A percentile compares a stretch with the other conserved stretches of the same genome.
These are phyloP conservation scores for Gymnoscopelus microlampas DNA, from an alignment of 2,797 vertebrate species.

Conservation along the genomic window DNA sequence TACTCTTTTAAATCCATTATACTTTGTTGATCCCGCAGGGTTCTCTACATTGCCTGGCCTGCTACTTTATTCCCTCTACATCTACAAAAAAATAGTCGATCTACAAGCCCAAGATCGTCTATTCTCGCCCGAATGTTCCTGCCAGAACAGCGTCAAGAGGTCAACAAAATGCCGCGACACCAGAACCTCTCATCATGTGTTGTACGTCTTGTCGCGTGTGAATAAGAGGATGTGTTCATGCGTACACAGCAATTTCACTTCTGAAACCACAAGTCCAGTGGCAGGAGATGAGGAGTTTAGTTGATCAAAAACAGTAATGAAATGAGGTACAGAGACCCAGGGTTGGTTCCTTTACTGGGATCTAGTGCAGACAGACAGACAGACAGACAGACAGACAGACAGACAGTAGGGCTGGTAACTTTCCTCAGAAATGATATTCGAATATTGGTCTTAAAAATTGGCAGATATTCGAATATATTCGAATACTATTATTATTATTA, in stretches of 20 bases:
- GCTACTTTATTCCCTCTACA: no score
- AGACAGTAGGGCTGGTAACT: no score
- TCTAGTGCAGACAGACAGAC: background rate
- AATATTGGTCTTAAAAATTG: no score
- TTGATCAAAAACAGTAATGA: background rate
- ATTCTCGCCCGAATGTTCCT: no score
- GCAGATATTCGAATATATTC: no score
- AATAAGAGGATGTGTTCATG: slow-evolving; percentile 43
- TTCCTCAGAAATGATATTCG: no score
- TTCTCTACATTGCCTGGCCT: no score
- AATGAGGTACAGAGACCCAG: background rate
- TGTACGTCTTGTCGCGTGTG: background rate
- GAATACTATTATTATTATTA: no score
- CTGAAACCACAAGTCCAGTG: background rate
- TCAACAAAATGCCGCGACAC: background rate
- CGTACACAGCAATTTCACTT: slow-evolving; percentile 20
- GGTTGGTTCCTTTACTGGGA: background rate
- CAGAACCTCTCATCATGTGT: background rate
- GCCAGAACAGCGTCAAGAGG: background rate
- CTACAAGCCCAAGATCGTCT: no score
- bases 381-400: background rate
- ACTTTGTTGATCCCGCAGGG: no score
- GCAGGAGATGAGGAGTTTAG: background rate
- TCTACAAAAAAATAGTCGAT: no score
- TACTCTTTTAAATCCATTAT: no score